Percentiles rank a stretch among this genome's conserved stretches.
These are phyloP conservation scores for Semaprochilodus insignis DNA, from an alignment of 2,797 vertebrate species.

Conservation along the genomic window DNA sequence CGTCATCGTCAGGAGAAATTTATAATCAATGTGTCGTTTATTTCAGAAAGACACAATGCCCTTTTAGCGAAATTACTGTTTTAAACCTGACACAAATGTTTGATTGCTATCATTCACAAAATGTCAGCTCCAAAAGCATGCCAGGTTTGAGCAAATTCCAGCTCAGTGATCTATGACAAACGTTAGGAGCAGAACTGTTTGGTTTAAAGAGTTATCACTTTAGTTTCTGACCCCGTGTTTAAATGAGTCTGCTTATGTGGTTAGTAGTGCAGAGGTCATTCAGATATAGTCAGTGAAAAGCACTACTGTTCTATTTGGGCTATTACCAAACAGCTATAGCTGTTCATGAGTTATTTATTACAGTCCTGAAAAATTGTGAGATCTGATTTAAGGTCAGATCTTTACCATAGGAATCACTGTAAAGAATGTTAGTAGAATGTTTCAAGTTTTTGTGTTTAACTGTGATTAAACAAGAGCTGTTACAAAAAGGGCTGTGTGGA, in stretches of 20 bases:
- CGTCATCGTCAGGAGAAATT: background rate
- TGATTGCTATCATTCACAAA: background rate
- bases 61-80: background rate
- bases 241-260: background rate
- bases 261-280: background rate
- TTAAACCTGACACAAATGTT: background rate
- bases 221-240: too few relatives aligned
- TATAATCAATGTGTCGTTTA: background rate
- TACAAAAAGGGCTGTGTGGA: too few relatives aligned
- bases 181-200: background rate
- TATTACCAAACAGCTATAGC: too few relatives aligned
- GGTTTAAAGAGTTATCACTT: too few relatives aligned
- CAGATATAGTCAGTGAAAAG: background rate
- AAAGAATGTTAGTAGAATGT: too few relatives aligned
- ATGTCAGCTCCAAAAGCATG: background rate
- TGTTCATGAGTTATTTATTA: too few relatives aligned
- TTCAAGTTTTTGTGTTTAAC: too few relatives aligned
- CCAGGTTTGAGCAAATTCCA: background rate
- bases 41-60: background rate
- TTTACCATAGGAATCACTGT: background rate
- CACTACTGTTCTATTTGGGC: background rate
- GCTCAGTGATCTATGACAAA: background rate
- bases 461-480: too few relatives aligned
- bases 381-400: background rate
- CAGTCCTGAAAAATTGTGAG: too few relatives aligned